Evolutionary conservation across 1,140 invertebrate species (phyloP).

Genomic region (Drosophila elegans): DNA sequence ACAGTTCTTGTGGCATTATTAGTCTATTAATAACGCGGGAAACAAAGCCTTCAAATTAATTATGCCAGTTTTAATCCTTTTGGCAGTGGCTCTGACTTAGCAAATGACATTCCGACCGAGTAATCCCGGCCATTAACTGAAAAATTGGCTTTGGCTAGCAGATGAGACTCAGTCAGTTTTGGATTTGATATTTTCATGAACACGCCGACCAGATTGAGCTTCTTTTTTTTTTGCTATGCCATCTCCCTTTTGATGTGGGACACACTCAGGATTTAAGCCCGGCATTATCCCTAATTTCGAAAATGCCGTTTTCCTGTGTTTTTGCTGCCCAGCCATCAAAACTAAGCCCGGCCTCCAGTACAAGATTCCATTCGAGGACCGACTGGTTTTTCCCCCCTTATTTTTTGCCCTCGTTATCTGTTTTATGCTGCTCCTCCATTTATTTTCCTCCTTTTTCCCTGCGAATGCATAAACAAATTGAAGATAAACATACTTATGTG

Average conservation of each 20-base stretch:
- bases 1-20: constrained; percentile 19
- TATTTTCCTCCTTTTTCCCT: constrained; percentile 4
- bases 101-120: constrained; percentile 62
- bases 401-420: background rate
- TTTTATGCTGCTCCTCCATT: background rate
- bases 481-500: constrained; percentile 52
- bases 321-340: constrained; percentile 41
- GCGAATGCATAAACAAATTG: constrained; percentile 62
- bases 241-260: constrained; percentile 26
- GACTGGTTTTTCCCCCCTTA: constrained; percentile 5
- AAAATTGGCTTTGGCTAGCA: constrained; percentile 33
- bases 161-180: constrained; percentile 28
- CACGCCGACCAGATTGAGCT: constrained; percentile 27
- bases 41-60: constrained; percentile 62
- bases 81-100: constrained; percentile 50
- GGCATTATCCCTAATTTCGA: constrained; percentile 59
- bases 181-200: constrained; percentile 30
- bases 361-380: constrained; percentile 4
- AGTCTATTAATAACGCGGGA: constrained; percentile 61
- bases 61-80: constrained; percentile 75
- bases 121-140: constrained; percentile 66
- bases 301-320: constrained; percentile 57
- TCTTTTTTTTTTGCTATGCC: background rate
- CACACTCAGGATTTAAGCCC: constrained; percentile 11
- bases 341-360: constrained; percentile 39